phyloP scores from a whole-genome alignment of 2,797 vertebrate genomes.

The Mionectes olivaceus region DNA sequence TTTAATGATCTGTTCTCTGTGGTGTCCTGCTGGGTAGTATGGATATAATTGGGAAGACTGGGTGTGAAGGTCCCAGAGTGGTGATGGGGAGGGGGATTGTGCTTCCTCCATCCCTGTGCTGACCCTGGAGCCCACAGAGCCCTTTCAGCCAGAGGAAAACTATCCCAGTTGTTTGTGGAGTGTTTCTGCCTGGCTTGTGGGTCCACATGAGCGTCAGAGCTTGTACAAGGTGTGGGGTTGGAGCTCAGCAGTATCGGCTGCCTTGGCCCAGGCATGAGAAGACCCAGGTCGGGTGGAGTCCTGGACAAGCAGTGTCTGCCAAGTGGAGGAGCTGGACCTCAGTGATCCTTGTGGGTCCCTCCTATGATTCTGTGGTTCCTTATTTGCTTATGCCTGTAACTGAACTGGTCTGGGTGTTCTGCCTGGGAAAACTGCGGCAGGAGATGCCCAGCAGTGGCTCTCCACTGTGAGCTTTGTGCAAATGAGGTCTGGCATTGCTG shows the following conservation, averaged over 20 bases:
- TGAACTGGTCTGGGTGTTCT: not conserved
- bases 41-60: not conserved
- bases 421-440: not conserved
- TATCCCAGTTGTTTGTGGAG: not conserved
- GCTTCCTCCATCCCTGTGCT: not conserved
- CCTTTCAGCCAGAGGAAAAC: not conserved
- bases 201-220: not conserved
- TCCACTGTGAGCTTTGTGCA: not conserved
- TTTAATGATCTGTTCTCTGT: not conserved
- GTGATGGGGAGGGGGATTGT: not conserved
- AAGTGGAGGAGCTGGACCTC: not conserved
- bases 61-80: not conserved
- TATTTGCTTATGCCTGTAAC: not conserved
- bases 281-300: not conserved
- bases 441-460: not conserved
- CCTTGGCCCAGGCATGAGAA: not conserved
- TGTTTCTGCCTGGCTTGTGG: not conserved
- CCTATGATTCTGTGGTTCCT: not conserved
- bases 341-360: not conserved
- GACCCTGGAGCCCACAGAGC: not conserved
- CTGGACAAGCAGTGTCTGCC: not conserved
- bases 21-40: not conserved
- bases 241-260: not conserved
- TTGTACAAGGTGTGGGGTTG: not conserved
- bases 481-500: not conserved